phyloP scores from a whole-genome alignment of 37 sponge, comb jelly and placozoan genomes.

The Haliclona indistincta region DNA sequence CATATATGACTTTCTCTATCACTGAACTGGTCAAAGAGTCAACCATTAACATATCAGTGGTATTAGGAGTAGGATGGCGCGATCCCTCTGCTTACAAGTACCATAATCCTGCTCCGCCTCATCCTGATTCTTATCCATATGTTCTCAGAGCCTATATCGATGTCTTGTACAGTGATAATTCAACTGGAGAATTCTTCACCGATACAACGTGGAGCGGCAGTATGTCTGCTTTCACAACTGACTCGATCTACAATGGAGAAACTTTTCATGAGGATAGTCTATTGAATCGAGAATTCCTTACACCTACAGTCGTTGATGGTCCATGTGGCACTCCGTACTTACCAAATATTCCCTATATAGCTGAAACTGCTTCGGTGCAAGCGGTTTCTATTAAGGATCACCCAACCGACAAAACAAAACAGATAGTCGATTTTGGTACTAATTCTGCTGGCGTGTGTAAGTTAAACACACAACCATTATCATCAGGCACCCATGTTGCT shows the following conservation, averaged over 20 bases:
- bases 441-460: conserved; percentile 58
- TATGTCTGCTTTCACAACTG: conserved; percentile 11
- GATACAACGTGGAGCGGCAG: conserved; percentile 37
- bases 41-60: conserved; percentile 13
- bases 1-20: conserved; percentile 33
- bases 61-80: conserved; percentile 55
- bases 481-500: not conserved
- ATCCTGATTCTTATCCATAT: not conserved
- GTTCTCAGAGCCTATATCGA: conserved; percentile 25
- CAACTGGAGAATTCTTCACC: conserved; percentile 1
- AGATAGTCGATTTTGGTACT: conserved; percentile 57
- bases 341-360: conserved; percentile 35
- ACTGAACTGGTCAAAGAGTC: not conserved
- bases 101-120: conserved; percentile 20
- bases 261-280: conserved; percentile 22
- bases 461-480: not conserved
- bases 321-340: conserved; percentile 41
- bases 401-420: conserved; percentile 18
- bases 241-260: conserved; percentile 61
- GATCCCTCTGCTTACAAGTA: conserved; percentile 15
- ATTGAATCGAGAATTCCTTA: not conserved
- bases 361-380: not conserved
- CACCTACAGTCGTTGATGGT: not conserved
- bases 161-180: conserved; percentile 19
- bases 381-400: conserved; percentile 21